Evolutionary conservation across 2,113 vertebrate species (phyloP).

Genomic region (Capra hircus): DNA sequence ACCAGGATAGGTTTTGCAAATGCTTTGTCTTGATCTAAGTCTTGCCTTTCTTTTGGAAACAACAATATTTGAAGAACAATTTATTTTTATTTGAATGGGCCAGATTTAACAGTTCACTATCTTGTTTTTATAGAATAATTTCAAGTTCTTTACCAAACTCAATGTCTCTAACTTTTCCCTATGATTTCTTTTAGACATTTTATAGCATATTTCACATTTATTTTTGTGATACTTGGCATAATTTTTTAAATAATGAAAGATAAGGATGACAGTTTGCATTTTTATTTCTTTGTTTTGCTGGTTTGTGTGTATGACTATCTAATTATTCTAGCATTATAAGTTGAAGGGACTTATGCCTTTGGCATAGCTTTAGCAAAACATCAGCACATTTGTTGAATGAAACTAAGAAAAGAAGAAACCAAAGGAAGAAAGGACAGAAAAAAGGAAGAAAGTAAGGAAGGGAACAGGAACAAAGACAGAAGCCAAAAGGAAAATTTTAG

Average conservation of each 20-base stretch:
- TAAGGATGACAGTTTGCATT: background rate
- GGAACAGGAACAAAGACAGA: background rate
- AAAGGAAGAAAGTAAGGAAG: background rate
- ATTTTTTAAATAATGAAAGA: background rate
- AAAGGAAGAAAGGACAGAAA: background rate
- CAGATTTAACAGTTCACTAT: background rate
- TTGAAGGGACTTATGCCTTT: background rate
- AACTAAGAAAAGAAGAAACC: background rate
- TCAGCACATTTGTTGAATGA: background rate
- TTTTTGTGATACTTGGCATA: background rate
- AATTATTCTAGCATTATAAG: background rate
- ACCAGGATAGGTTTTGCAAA: background rate
- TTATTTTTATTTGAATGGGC: background rate
- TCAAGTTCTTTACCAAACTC: background rate
- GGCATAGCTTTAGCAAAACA: background rate
- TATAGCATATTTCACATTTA: background rate
- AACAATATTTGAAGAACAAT: background rate
- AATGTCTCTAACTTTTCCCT: background rate
- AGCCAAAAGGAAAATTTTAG: background rate
- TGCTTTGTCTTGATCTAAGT: background rate
- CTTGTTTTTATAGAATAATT: background rate
- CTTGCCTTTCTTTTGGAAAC: background rate
- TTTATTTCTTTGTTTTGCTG: background rate
- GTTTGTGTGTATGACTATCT: background rate
- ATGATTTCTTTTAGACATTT: background rate